Conservation (phyloP, 92 coral and sea anemone genomes). For the Isaurus tuberculatus region DNA sequence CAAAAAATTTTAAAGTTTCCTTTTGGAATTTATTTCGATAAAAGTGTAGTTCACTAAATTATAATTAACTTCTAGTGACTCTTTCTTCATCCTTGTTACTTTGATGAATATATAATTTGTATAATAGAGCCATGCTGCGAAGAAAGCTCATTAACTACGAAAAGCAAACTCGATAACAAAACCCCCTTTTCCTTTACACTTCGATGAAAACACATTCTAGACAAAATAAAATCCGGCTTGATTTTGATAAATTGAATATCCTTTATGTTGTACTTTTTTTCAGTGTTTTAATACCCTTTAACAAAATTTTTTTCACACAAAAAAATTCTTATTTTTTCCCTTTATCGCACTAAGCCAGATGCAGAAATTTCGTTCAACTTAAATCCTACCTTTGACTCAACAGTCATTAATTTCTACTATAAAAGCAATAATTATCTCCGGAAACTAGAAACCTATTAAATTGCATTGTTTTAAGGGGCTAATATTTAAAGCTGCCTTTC, state of each 20-base stretch:
- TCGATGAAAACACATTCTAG: not conserved
- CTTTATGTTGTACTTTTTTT: not conserved
- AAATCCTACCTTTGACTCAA: no score
- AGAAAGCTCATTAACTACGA: not conserved
- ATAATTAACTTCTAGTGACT: conserved; percentile 29
- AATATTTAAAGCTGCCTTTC: no score
- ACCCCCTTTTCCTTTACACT: conserved; percentile 12
- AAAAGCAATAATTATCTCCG: no score
- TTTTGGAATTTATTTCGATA: conserved; percentile 24
- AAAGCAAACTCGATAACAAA: conserved; percentile 16
- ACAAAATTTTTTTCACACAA: no score
- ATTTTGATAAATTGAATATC: not conserved
- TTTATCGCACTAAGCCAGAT: no score
- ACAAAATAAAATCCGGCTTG: not conserved
- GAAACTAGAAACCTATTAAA: no score
- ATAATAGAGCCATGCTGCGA: conserved; percentile 16
- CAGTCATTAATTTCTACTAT: no score
- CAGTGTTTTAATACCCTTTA: not conserved
- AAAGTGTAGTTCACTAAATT: conserved; percentile 35
- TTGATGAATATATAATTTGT: conserved; percentile 17
- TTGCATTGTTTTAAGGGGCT: no score
- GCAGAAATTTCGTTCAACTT: no score
- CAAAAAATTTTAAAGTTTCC: not conserved
- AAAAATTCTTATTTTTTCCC: no score
- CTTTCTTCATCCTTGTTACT: not conserved